These are phyloP conservation scores for Kuschelorhynchus macadamiae DNA, from an alignment of 2,888 invertebrate species.

Conservation along the genomic window DNA sequence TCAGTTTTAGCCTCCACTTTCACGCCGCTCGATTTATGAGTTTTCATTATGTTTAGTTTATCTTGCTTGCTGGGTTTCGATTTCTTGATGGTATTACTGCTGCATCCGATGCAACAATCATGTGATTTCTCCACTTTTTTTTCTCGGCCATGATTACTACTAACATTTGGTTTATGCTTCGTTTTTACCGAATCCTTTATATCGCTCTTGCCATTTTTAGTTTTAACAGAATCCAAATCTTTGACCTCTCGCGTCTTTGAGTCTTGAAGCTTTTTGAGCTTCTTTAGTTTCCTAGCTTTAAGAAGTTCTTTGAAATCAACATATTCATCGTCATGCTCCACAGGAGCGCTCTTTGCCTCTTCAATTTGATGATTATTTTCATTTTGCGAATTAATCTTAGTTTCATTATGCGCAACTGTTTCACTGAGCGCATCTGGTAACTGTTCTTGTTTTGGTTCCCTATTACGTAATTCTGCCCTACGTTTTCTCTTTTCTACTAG, in stretches of 20 bases:
- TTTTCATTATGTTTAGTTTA: slow-evolving; percentile 7
- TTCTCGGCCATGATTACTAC: slow-evolving; percentile 4
- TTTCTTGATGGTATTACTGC: neutral
- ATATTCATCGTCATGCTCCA: slow-evolving; percentile 53
- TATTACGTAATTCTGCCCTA: slow-evolving; percentile 13
- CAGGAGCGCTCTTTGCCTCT: neutral
- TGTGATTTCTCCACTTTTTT: neutral
- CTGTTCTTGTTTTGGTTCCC: slow-evolving; percentile 2
- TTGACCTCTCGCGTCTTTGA: neutral
- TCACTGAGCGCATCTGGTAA: no score
- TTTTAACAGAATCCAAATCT: neutral
- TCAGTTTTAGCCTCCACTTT: no score
- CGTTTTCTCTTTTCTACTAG: slow-evolving; percentile 26
- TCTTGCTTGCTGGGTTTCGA: neutral
- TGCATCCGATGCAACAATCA: slow-evolving; percentile 7
- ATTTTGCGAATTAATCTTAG: no score
- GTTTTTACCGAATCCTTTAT: neutral
- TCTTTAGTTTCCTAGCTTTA: slow-evolving; percentile 56
- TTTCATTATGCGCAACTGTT: neutral
- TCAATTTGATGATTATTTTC: neutral
- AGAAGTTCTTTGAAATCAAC: slow-evolving; percentile 57
- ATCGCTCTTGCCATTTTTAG: neutral
- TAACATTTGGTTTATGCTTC: no score
- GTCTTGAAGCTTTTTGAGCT: slow-evolving; percentile 53
- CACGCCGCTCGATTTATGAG: neutral